phyloP scores from a whole-genome alignment of 2,888 invertebrate genomes.

The Cabera pusaria region DNA sequence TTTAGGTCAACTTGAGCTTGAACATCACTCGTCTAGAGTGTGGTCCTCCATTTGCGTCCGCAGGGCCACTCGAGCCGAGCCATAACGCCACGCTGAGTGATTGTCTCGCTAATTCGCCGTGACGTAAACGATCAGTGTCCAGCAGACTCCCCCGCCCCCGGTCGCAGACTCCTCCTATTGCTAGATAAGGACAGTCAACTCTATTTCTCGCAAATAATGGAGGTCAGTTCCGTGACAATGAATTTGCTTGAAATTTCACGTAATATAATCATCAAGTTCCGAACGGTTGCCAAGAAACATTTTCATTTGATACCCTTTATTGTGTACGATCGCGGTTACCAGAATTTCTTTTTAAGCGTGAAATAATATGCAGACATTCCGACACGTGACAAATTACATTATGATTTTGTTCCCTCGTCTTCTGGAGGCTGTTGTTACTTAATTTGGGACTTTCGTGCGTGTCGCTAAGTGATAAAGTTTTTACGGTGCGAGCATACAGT shows the following conservation, averaged over 20 bases:
- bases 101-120: constrained; percentile 68
- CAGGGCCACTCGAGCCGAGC: constrained; percentile 46
- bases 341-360: constrained; percentile 8
- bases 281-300: constrained; percentile 7
- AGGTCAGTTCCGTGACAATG: constrained; percentile 26
- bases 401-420: constrained; percentile 60
- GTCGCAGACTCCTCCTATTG: constrained; percentile 30
- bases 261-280: constrained; percentile 18
- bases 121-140: constrained; percentile 48
- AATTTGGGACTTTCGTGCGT: constrained; percentile 51
- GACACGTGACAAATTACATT: constrained; percentile 69
- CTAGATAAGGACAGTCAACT: constrained; percentile 35
- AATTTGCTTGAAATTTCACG: constrained; percentile 22
- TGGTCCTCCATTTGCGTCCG: constrained; percentile 64
- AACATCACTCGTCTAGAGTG: constrained; percentile 60
- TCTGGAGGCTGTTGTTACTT: constrained; percentile 51
- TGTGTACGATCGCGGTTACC: constrained; percentile 9
- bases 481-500: constrained; percentile 33
- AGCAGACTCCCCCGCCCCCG: constrained; percentile 24
- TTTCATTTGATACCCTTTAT: constrained; percentile 15
- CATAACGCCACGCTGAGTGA: constrained; percentile 64
- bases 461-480: constrained; percentile 50
- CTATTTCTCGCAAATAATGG: constrained; percentile 34
- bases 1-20: constrained; percentile 47
- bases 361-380: constrained; percentile 24